A percentile compares a stretch with the other conserved stretches of the same genome.
Evolutionary conservation across 2,113 vertebrate genomes (phyloP).

Genomic region (Forbesichthys papilliferus): DNA sequence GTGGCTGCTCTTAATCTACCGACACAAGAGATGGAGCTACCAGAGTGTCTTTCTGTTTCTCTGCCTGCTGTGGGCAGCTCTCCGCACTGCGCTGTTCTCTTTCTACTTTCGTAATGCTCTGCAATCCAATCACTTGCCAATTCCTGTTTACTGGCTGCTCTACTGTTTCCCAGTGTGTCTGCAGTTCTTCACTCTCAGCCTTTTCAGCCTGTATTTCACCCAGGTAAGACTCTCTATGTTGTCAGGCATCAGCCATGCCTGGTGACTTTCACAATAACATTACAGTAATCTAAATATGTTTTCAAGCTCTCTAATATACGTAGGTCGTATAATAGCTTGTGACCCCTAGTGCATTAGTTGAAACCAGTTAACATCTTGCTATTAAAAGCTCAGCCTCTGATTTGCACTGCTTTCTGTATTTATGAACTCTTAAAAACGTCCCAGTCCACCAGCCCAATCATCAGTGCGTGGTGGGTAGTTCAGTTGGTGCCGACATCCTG

Average conservation of each 20-base stretch:
- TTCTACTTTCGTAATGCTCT: slow-evolving; percentile 84
- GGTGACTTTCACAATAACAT: too few species aligned
- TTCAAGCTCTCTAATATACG: background rate
- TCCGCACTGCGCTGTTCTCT: slow-evolving; percentile 86
- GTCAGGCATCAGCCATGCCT: too few species aligned
- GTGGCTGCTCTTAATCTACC: slow-evolving; percentile 81
- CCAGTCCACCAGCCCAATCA: too few species aligned
- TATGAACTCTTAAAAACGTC: too few species aligned
- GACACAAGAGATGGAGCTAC: slow-evolving; percentile 86
- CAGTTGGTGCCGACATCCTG: too few species aligned
- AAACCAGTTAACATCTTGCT: too few species aligned
- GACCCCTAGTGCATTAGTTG: too few species aligned
- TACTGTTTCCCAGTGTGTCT: slow-evolving; percentile 88
- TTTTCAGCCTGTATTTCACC: slow-evolving; percentile 86
- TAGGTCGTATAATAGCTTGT: too few species aligned
- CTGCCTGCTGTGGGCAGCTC: slow-evolving; percentile 84
- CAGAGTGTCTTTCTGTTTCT: slow-evolving; percentile 86
- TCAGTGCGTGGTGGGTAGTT: too few species aligned
- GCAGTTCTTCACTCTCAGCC: slow-evolving; percentile 88
- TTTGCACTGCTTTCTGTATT: too few species aligned
- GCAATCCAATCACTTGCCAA: slow-evolving; percentile 81
- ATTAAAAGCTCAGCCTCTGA: too few species aligned
- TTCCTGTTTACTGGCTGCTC: slow-evolving; percentile 82
- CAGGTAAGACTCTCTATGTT: slow-evolving; percentile 74
- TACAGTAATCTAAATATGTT: background rate